phyloP scores from a whole-genome alignment of 2,888 invertebrate species.

The Diloba caeruleocephala region DNA sequence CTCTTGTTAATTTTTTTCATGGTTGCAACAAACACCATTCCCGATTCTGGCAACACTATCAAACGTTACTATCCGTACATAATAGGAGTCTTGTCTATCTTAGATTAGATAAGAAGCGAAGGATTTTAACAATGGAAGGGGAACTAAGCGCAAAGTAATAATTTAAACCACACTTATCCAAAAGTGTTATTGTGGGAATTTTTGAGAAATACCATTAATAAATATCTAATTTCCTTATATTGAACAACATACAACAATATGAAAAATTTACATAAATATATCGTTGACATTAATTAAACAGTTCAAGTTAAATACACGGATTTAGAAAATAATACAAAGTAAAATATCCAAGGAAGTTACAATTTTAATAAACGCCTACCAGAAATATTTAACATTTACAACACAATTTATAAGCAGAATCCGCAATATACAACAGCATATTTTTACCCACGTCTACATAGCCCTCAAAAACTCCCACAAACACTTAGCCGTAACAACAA shows the following conservation, averaged over 20 bases:
- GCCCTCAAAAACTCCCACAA: slow-evolving; percentile 57
- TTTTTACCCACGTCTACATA: slow-evolving; percentile 18
- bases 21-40: slow-evolving; percentile 61
- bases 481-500: slow-evolving; percentile 62
- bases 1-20: slow-evolving; percentile 42
- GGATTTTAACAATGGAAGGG: slow-evolving; percentile 68
- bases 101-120: slow-evolving; percentile 54
- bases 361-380: no score
- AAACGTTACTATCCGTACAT: slow-evolving; percentile 56
- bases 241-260: slow-evolving; percentile 25
- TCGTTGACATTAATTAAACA: background rate
- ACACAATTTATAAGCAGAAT: background rate
- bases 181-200: slow-evolving; percentile 36
- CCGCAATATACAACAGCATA: slow-evolving; percentile 42
- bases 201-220: slow-evolving; percentile 28
- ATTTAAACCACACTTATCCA: slow-evolving; percentile 46
- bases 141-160: slow-evolving; percentile 54
- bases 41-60: slow-evolving; percentile 64
- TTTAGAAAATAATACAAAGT: no score
- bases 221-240: slow-evolving; percentile 21
- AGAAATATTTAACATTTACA: no score
- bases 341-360: no score
- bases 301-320: no score
- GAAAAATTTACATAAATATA: no score
- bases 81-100: slow-evolving; percentile 63